Conservation (phyloP, 2,888 invertebrate genomes). For the Lissonota sp. region DNA sequence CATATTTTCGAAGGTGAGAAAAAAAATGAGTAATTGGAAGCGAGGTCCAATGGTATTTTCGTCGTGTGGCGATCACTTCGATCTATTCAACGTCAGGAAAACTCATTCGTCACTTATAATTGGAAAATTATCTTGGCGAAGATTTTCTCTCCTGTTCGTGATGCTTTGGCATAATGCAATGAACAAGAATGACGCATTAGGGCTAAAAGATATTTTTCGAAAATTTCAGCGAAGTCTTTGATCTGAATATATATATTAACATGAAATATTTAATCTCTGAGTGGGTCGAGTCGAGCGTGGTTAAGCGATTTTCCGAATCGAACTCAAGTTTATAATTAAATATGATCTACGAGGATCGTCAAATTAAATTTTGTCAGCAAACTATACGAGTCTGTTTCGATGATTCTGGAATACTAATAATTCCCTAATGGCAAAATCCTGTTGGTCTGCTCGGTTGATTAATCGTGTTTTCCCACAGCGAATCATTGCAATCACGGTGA, state of each 20-base stretch:
- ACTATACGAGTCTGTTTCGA: conserved; percentile 1
- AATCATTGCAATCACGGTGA: conserved; percentile 23
- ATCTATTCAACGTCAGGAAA: conserved; percentile 34
- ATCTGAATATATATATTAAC: conserved; percentile 33
- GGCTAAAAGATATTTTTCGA: conserved; percentile 8
- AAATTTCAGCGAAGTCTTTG: conserved; percentile 8
- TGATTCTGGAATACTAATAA: conserved; percentile 12
- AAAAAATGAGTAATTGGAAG: conserved; percentile 68
- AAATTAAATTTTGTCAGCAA: neutral
- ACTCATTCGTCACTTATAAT: conserved; percentile 63
- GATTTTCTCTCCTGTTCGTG: conserved; percentile 20
- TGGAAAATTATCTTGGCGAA: conserved; percentile 52
- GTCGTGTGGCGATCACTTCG: conserved; percentile 20
- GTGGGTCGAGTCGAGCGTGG: neutral
- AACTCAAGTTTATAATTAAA: neutral
- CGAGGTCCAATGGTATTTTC: conserved; percentile 40
- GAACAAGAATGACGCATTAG: neutral
- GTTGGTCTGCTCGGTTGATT: conserved; percentile 41
- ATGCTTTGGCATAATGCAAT: too few relatives aligned
- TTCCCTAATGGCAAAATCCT: conserved; percentile 54
- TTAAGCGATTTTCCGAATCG: conserved; percentile 11
- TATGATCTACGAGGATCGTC: neutral
- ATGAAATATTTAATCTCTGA: conserved; percentile 2
- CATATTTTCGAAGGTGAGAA: too few relatives aligned
- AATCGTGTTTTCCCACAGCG: conserved; percentile 14